A percentile compares a stretch with the other conserved stretches of the same genome.
Conservation (phyloP, 2,888 invertebrate genomes). For the Megastigmus dorsalis region DNA sequence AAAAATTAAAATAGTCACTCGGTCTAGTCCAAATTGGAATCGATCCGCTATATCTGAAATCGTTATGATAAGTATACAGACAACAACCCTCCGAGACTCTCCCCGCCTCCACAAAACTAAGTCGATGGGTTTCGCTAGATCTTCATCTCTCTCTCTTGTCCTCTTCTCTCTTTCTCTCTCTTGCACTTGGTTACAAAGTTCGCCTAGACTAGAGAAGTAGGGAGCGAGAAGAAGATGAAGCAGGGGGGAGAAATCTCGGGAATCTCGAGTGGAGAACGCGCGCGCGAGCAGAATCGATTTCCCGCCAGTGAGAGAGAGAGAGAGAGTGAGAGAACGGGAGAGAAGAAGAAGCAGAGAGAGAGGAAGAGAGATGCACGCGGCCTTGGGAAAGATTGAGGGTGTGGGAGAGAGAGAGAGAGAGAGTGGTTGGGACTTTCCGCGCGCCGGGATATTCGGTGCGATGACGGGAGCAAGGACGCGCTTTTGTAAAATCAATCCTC, state of each 20-base stretch:
- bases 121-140: neutral
- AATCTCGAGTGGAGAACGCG: neutral
- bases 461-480: neutral
- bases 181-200: too few relatives aligned
- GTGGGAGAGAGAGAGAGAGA: neutral
- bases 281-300: constrained; percentile 35
- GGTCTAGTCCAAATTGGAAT: too few relatives aligned
- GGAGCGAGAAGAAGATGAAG: neutral
- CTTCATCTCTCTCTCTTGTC: neutral
- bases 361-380: neutral
- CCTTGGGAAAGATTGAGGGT: constrained; percentile 9
- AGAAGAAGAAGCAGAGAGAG: neutral
- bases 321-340: neutral
- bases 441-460: constrained; percentile 1
- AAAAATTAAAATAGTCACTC: too few relatives aligned
- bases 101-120: constrained; percentile 14
- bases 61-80: neutral
- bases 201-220: too few relatives aligned
- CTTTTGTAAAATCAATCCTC: constrained; percentile 19
- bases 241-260: constrained; percentile 6
- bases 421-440: too few relatives aligned
- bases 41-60: too few relatives aligned
- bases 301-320: neutral
- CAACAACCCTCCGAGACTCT: neutral
- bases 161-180: neutral